Evolutionary conservation across 2,888 invertebrate species (phyloP).

Genomic region (Limenitis camilla): DNA sequence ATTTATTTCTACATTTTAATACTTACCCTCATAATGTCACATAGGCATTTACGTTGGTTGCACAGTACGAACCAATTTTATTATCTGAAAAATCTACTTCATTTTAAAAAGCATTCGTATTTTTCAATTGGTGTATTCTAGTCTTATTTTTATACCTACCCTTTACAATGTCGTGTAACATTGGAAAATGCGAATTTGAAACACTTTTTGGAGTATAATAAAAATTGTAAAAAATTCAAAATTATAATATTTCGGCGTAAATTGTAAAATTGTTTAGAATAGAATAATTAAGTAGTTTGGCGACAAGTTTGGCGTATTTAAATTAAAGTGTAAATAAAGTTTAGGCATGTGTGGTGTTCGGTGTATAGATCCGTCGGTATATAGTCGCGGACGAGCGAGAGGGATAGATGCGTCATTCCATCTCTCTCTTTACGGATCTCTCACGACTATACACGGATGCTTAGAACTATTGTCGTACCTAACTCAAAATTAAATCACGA

Average conservation of each 20-base stretch:
- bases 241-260: slow-evolving; percentile 61
- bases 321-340: slow-evolving; percentile 56
- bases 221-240: slow-evolving; percentile 43
- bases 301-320: slow-evolving; percentile 64
- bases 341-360: slow-evolving; percentile 63
- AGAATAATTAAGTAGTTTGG: slow-evolving; percentile 56
- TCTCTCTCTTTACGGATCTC: slow-evolving; percentile 1
- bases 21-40: slow-evolving; percentile 58
- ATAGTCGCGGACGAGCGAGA: neutral
- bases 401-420: neutral
- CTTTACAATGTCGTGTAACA: slow-evolving; percentile 34
- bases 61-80: neutral
- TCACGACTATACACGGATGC: neutral
- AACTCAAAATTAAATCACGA: slow-evolving; percentile 22
- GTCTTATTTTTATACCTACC: slow-evolving; percentile 49
- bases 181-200: slow-evolving; percentile 25
- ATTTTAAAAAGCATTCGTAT: slow-evolving; percentile 12
- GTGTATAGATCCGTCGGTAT: slow-evolving; percentile 1
- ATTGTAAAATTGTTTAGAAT: slow-evolving; percentile 62
- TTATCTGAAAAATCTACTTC: slow-evolving; percentile 9
- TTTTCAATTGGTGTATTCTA: slow-evolving; percentile 64
- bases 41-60: slow-evolving; percentile 58
- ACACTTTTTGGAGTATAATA: slow-evolving; percentile 36
- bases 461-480: slow-evolving; percentile 16
- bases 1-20: slow-evolving; percentile 49